These are phyloP conservation scores for Notocelia uddmanniana DNA, from an alignment of 2,888 invertebrate genomes.

Conservation along the genomic window DNA sequence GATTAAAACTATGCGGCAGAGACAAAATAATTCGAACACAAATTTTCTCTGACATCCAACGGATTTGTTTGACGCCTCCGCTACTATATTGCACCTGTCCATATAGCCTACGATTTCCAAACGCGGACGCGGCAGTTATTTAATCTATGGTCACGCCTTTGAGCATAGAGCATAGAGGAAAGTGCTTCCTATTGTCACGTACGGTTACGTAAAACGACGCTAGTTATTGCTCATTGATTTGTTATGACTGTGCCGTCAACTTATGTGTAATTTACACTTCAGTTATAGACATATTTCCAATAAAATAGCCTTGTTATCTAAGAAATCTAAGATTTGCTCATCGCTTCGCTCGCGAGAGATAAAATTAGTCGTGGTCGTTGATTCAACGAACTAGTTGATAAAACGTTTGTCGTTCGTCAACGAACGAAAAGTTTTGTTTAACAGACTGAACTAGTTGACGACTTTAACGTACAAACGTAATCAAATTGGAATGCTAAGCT, in stretches of 20 bases:
- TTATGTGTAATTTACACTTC: background rate
- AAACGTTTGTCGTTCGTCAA: no score
- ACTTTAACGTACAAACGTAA: no score
- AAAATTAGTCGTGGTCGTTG: no score
- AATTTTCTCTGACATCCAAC: no score
- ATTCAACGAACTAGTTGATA: no score
- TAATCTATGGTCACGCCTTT: slow-evolving; percentile 35
- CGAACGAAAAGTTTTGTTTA: no score
- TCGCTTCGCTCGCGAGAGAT: background rate
- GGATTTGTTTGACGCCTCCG: background rate
- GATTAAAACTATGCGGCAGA: no score
- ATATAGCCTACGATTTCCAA: slow-evolving; percentile 9
- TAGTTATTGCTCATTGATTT: slow-evolving; percentile 10
- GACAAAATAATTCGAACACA: no score
- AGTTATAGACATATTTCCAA: background rate
- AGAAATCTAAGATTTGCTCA: background rate
- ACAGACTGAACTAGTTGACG: no score
- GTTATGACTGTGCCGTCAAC: slow-evolving; percentile 22
- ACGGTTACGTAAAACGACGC: slow-evolving; percentile 28
- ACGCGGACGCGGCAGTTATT: slow-evolving; percentile 21
- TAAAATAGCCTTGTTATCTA: background rate
- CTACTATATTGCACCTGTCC: background rate
- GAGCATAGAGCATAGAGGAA: slow-evolving; percentile 38
- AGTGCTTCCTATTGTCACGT: slow-evolving; percentile 44
- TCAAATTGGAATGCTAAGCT: no score